Base-by-base conservation (phyloP, 2,797 vertebrate species). In the Champsocephalus gunnari region DNA sequence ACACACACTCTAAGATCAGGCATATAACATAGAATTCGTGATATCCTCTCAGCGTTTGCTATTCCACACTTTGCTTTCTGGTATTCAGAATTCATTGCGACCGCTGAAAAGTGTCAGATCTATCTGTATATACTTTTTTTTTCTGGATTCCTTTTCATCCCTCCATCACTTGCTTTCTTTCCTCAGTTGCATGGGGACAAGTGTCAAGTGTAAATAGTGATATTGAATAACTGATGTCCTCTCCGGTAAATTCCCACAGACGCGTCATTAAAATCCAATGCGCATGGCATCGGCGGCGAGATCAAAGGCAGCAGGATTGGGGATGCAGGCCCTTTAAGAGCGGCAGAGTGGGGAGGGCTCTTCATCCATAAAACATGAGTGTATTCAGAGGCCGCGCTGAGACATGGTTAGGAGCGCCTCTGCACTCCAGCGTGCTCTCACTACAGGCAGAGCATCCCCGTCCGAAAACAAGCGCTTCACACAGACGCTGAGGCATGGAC, bases 281-380 rank as follows among this genome's bases (percentile, higher is more conserved):
- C 62, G 50, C 72, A 41, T 76, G 64, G 66, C 24, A 66, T 71
- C 12, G 9, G 67, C 24, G 34, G 70, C 6, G 0, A 89, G 82
- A 91, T 92, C 83, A 92, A 88, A 93, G 87, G 71, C 75, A 54
- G 32, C 10, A 9, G 50, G 72, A 67, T 49, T n/a, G 55, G 50
- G 77, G 34, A n/a, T 3, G 67, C 90, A 73, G 92, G 87, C 92
- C 87, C 94, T 95, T 95, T 94, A 94, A 94, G 92, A 93, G 89
- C 76, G 84, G 64, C 86, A 32, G 82, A 55, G 19, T 0, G 82
- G 87, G 87, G 88, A 86, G 90, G 90, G 89, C 66, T 72, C 47
- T 79, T 89, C 94, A 93, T 95, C 93, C 95, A 96, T 96, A 95
- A 95, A 91, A 95, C 94, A 96, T 95, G 96, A 96, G 94, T 93